Percentiles rank a stretch among this genome's conserved stretches.
These are phyloP conservation scores for Cebus imitator DNA, from an alignment of 2,113 vertebrate genomes.

Conservation along the genomic window DNA sequence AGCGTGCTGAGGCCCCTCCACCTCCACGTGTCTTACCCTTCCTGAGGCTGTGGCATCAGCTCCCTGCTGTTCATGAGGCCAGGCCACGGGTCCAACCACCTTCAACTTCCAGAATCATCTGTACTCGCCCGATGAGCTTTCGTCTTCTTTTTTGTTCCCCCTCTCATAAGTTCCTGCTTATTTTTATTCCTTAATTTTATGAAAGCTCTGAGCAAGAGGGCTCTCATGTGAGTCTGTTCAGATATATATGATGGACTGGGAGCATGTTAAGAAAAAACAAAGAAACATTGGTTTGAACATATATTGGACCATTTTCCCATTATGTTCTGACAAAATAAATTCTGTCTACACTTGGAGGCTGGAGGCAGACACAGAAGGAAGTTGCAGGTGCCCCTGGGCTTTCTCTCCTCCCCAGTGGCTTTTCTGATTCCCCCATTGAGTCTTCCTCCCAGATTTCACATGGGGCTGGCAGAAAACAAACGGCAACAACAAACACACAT, in stretches of 20 bases:
- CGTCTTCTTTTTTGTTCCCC: no score
- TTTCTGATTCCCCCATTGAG: not conserved
- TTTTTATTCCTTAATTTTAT: not conserved
- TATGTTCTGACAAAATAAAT: not conserved
- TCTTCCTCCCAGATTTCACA: no score
- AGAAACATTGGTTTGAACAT: not conserved
- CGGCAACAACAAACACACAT: not conserved
- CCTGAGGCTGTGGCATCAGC: fast-evolving
- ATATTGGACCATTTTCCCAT: fast-evolving
- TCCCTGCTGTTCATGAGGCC: fast-evolving
- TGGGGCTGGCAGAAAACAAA: not conserved
- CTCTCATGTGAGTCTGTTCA: not conserved
- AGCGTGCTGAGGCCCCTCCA: fast-evolving
- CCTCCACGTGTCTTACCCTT: not conserved
- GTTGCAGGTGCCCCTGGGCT: fast-evolving
- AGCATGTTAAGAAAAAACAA: not conserved
- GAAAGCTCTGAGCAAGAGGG: not conserved
- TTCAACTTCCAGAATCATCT: not conserved
- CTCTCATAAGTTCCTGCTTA: no score
- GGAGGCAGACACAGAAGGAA: fast-evolving
- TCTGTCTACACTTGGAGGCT: fast-evolving
- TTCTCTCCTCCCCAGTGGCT: fast-evolving
- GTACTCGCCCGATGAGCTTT: fast-evolving
- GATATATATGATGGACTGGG: fast-evolving
- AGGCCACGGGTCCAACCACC: no score